A percentile compares a stretch with the other conserved stretches of the same genome.
These are phyloP conservation scores for Latrodectus hesperus DNA, from an alignment of 2,888 invertebrate species.

Conservation along the genomic window DNA sequence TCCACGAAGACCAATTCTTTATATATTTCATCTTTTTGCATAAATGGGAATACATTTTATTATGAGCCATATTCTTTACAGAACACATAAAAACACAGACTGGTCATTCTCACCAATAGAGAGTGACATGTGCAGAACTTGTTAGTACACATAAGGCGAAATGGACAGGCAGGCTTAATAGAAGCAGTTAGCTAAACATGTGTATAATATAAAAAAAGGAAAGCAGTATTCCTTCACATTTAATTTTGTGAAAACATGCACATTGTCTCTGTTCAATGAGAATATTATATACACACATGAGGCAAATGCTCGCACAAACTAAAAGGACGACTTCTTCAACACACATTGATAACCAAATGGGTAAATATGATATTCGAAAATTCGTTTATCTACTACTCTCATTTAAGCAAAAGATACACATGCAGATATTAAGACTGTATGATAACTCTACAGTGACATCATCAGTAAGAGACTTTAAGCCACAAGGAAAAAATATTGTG, in stretches of 20 bases:
- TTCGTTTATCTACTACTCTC: too few species aligned
- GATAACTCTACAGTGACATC: too few species aligned
- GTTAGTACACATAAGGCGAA: conserved; percentile 60
- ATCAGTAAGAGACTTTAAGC: too few species aligned
- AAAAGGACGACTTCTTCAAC: too few species aligned
- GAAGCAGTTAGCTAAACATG: conserved; percentile 46
- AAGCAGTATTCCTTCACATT: neutral
- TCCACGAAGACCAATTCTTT: neutral
- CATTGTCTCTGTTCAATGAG: neutral
- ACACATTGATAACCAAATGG: too few species aligned
- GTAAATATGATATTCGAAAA: too few species aligned
- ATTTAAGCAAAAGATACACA: too few species aligned
- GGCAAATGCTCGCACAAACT: too few species aligned
- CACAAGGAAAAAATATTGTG: too few species aligned
- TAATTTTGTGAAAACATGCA: neutral
- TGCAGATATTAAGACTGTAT: too few species aligned
- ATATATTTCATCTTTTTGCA: neutral
- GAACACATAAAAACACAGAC: conserved; percentile 50
- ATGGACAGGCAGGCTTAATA: conserved; percentile 57
- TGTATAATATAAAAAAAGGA: conserved; percentile 35
- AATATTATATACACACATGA: too few species aligned
- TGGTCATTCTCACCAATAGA: conserved; percentile 17
- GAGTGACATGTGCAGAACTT: conserved; percentile 60
- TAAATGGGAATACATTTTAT: conserved; percentile 22
- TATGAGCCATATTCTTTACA: conserved; percentile 19